Evolutionary conservation across 2,113 vertebrate genomes (phyloP), one percentile per base, ranked within the genome.

Genomic region (Hemibagrus wyckioides): DNA sequence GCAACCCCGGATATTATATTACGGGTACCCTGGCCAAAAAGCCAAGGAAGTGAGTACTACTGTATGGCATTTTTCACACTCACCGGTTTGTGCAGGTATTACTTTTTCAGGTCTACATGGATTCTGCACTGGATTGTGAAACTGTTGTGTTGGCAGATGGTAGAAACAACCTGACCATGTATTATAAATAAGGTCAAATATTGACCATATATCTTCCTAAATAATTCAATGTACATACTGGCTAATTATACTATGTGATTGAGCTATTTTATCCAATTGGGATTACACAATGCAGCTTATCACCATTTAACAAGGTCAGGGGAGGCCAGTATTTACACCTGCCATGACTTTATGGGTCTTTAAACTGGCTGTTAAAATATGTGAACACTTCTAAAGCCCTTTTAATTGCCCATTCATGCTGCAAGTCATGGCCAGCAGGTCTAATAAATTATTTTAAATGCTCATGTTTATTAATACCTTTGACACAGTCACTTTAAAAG

Each of bases 1-100:
- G 98, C 92, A 96, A 96, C 67, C 96, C 96, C 0, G 98, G 98
- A 1, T 97, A 98, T 90, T 96, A 98, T 0, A 94, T 96, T 8
- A 90, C 80, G 0, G 96, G 95, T 25, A 95, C 76, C 0, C 0
- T 90, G 0, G 94, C 83, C 0, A 92, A 92, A 71, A 96, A 94
- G 75, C 90, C 93, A 63, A 95, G 90, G 21, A 97, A 93, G 98
- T 99, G 90, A 96, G 96, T 80, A 69, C n/a, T 63, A 2, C 52
- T 39, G 21, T 57, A 39, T 48, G 13, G 15, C 67, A 19, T 33
- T 36, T 79, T 85, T n/a, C 4, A 63, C n/a, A 83, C 36, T 30
- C 9, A 6, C 15, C n/a, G 21, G 25, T 33, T 54, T 80, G 44
- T 56, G 17, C n/a, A 75, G 4, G 56, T 39, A 19, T 28, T 8